Evolutionary conservation across 2,797 vertebrate species (phyloP), one percentile per base, ranked within the genome.

Genomic region (Phoeniculus purpureus): DNA sequence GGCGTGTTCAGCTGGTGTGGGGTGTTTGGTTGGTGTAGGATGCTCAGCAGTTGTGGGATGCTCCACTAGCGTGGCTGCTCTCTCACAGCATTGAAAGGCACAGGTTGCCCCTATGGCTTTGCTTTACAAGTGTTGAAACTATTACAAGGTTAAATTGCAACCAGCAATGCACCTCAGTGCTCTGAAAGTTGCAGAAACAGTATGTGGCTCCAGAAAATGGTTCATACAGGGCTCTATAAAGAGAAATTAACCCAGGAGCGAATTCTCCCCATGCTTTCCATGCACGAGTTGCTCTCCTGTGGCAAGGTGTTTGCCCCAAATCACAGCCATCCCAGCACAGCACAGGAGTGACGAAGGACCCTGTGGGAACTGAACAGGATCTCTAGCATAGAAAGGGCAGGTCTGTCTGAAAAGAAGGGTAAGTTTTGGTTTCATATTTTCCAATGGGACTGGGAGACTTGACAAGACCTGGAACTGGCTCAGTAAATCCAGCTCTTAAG

Each of bases 331-430:
- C 29, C 52, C 29, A 3, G 61, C 15, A 4, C 27, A 16, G 32
- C 56, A 45, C 64, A 31, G 75, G 67, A 59, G 72, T 2, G 6
- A 21, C 0, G 0, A 43, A 76, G 64, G 52, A 37, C 56, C 34
- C 47, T 3, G 1, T 2, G 3, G 1, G 2, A 59, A 64, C 12
- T 1, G 48, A 34, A 21, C 3, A 0, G 66, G 51, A 47, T 72
- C 77, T 52, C 31, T 4, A 1, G n/a, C 0, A 0, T 27, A 81
- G 52, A 71, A 86, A 81, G 54, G 34, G 9, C 34, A 62, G 60
- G 47, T 61, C 73, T 73, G 78, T 85, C 72, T 94, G 65, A 71
- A 66, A 34, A 55, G 58, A 52, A 70, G 29, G 17, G 3, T 5
- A 16, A 3, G 6, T 4, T 68, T 62, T 27, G 43, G 10, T 55